Conservation (phyloP, 1,140 invertebrate species). For the Homarus americanus region DNA sequence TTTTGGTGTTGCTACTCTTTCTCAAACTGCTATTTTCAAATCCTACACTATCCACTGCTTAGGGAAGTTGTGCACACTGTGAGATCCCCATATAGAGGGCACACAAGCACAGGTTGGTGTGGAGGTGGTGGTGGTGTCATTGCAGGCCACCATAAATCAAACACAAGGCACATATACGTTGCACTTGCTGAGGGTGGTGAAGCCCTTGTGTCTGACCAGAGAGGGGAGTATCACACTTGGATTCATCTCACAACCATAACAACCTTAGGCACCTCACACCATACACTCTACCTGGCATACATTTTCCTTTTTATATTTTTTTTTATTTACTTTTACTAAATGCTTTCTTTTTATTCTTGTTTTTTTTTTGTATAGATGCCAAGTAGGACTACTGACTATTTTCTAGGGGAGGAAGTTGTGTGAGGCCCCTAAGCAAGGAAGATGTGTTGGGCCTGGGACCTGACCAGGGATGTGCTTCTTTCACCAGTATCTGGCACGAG, state of each 20-base stretch:
- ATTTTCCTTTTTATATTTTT: constrained; percentile 32
- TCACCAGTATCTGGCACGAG: neutral
- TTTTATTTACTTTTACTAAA: constrained; percentile 47
- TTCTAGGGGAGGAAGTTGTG: constrained; percentile 11
- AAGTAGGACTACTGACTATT: constrained; percentile 54
- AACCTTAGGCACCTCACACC: constrained; percentile 52
- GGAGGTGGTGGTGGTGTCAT: constrained; percentile 36
- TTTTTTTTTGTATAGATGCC: constrained; percentile 57
- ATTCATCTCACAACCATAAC: constrained; percentile 62
- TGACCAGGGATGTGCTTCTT: neutral
- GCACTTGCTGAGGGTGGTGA: constrained; percentile 67
- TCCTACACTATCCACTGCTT: neutral
- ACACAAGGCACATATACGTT: constrained; percentile 74
- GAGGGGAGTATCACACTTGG: constrained; percentile 65
- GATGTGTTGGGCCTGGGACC: constrained; percentile 31
- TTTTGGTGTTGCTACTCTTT: constrained; percentile 28
- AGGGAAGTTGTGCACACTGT: neutral
- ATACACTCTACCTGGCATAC: constrained; percentile 51
- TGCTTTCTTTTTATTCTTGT: constrained; percentile 21
- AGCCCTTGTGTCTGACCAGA: constrained; percentile 63
- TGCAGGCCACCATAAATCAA: constrained; percentile 33
- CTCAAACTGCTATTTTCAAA: constrained; percentile 3
- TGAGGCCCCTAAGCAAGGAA: constrained; percentile 37
- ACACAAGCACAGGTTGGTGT: constrained; percentile 8
- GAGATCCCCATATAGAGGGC: neutral